Evolutionary conservation across 2,113 vertebrate genomes (phyloP), one percentile per base, ranked within the genome.

Genomic region (Eleginops maclovinus): DNA sequence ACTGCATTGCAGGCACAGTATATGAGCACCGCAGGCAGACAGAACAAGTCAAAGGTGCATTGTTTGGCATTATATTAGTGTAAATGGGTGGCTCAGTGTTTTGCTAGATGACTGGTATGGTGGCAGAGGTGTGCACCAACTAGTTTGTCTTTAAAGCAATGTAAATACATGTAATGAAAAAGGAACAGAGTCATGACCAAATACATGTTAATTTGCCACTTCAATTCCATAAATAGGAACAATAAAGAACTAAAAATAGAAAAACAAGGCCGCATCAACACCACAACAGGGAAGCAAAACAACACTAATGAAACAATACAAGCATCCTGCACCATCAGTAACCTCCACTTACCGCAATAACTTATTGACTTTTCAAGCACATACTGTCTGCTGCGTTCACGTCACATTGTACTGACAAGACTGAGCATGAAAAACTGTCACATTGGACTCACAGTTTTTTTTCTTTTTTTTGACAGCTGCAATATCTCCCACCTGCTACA

Each of bases 1-100:
- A 82, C 77, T 69, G 72, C 75, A 80, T 71, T 83, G 75, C 74
- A 5, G 79, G 43, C 51, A 75, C 2, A 77, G 64, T 65, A 53
- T 72, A 75, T 8, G 77, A 82, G 81, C 59, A 77, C 17, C 65
- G 77, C 81, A 10, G 72, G 54, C 77, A 77, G 54, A 80, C 50
- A 53, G 17, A 69, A 43, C 67, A 67, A 69, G 83, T 83, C 70
- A 75, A 69, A 81, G 68, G 68, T 78, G 73, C 68, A 72, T 85
- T 84, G 81, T 81, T 85, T 81, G 72, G 67, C 26, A 62, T 68
- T 81, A 43, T 68, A 59, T 79, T 54, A 68, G 36, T 15, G 28
- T 83, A 65, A 88, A 79, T 56, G 46, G 54, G 41, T 44, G 77
- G 60, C 58, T 73, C 40, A 14, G 54, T 72, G 40, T 51, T 77